Evolutionary conservation across 2,888 invertebrate genomes (phyloP), one percentile per base, ranked within the genome.

Genomic region (Mesoligia furuncula): DNA sequence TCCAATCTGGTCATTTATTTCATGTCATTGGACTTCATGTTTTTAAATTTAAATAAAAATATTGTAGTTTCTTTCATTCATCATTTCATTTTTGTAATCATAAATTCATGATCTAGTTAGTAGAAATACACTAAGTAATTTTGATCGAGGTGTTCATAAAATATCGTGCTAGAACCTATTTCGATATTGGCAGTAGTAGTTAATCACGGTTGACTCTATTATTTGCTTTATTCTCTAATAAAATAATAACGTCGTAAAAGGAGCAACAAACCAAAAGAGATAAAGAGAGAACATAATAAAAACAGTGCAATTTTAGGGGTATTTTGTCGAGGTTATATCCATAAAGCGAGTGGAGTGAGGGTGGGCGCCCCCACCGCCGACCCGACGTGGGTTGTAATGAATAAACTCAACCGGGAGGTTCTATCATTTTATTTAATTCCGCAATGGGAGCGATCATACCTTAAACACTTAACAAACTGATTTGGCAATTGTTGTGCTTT

Each of bases 301-400:
- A 96, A 96, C 96, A 96, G 94, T 96, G 96, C 96, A 96, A 96
- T 96, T 96, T 96, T 96, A 96, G 96, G 96, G 96, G 96, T 95
- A 96, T 96, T 96, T 96, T 96, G 96, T 96, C 95, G 96, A 96
- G 96, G 96, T 96, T 96, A 96, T 96, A 96, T 95, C 95, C 94
- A 96, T 96, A 96, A 96, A 96, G 93, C 93, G 94, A 95, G 94
- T 93, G 93, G 93, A 91, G 91, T 88, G 93, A 92, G 92, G 93
- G 92, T 89, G 91, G 90, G 84, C 83, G 90, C 90, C 88, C 86
- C 87, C 88, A 86, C 87, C 80, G 87, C 86, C 86, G 86, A 90
- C 92, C 91, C 93, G 91, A 91, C 92, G 93, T 94, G 93, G 94
- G 92, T 92, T 94, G 95, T 96, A 96, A 96, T 96, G 96, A 96